Percentiles rank a stretch among this genome's conserved stretches.
Evolutionary conservation across 2,113 vertebrate genomes (phyloP).

Genomic region (Heterotilapia buettikoferi): DNA sequence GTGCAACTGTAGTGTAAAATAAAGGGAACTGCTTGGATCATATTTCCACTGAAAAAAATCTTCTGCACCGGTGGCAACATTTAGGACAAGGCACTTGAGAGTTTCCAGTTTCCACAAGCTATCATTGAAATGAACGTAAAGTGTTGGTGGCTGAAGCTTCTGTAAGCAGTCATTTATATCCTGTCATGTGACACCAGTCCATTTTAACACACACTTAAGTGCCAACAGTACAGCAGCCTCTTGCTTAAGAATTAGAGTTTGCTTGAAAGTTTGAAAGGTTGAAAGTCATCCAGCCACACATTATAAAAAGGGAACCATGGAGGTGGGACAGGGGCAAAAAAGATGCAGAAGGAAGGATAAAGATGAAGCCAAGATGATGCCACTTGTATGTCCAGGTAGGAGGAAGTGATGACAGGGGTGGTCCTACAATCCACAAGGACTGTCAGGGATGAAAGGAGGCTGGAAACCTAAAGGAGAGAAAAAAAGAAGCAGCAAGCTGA

Average conservation of each 20-base stretch:
- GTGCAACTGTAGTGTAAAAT: accelerated
- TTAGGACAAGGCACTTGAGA: not conserved
- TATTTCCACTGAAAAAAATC: not conserved
- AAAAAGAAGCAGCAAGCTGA: not conserved
- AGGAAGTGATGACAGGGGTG: not conserved
- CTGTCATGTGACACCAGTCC: not conserved
- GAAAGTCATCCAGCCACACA: not conserved
- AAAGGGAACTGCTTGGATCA: accelerated
- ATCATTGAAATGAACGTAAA: accelerated
- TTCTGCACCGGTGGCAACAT: not conserved
- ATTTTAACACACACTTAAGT: not conserved
- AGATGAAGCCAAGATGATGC: not conserved
- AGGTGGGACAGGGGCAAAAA: not conserved
- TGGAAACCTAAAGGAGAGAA: constrained; percentile 24
- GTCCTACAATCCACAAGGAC: not conserved
- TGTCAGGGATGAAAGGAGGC: not conserved
- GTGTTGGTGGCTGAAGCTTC: not conserved
- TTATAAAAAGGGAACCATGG: not conserved
- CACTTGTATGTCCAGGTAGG: not conserved
- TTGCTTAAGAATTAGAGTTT: not conserved
- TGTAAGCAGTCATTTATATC: not conserved
- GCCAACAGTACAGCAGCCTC: not conserved
- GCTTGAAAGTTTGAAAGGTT: not conserved
- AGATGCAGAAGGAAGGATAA: not conserved
- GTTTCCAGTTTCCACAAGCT: not conserved